phyloP scores from a whole-genome alignment of 2,888 invertebrate species.

The Nomada hirtipes region DNA sequence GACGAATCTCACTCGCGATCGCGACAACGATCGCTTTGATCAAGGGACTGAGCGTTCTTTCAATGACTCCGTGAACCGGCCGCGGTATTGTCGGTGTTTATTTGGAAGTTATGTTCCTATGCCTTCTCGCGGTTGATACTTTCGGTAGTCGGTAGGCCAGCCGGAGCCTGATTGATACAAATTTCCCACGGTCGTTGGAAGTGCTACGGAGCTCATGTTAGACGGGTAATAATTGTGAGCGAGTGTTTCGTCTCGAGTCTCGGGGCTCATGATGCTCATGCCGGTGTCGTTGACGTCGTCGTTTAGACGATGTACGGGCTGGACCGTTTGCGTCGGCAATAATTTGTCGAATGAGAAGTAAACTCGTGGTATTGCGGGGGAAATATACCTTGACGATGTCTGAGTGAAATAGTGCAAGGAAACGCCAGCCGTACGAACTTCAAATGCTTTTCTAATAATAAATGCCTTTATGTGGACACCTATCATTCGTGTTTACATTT shows the following conservation, averaged over 20 bases:
- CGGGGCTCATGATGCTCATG: constrained; percentile 39
- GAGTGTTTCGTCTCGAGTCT: constrained; percentile 48
- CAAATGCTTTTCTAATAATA: constrained; percentile 44
- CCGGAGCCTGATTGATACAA: constrained; percentile 33
- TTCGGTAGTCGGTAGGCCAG: constrained; percentile 4
- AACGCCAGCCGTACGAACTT: constrained; percentile 23
- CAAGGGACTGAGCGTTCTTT: constrained; percentile 3
- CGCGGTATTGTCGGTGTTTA: background rate
- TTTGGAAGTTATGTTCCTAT: background rate
- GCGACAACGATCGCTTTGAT: constrained; percentile 39
- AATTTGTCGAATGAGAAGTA: constrained; percentile 59
- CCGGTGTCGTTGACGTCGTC: constrained; percentile 56
- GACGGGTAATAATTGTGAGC: constrained; percentile 59
- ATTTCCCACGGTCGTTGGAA: constrained; percentile 46
- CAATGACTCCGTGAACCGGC: background rate
- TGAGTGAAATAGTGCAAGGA: constrained; percentile 42
- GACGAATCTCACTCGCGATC: constrained; percentile 24
- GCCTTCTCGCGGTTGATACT: background rate
- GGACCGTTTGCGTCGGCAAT: constrained; percentile 57
- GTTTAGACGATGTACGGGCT: constrained; percentile 51
- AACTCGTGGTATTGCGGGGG: constrained; percentile 41
- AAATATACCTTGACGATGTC: constrained; percentile 52
- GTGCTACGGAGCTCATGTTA: constrained; percentile 30
- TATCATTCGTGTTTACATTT: background rate
- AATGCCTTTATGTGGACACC: constrained; percentile 16